Evolutionary conservation across 2,888 invertebrate genomes (phyloP).

Genomic region (Ochlodes sylvanus): DNA sequence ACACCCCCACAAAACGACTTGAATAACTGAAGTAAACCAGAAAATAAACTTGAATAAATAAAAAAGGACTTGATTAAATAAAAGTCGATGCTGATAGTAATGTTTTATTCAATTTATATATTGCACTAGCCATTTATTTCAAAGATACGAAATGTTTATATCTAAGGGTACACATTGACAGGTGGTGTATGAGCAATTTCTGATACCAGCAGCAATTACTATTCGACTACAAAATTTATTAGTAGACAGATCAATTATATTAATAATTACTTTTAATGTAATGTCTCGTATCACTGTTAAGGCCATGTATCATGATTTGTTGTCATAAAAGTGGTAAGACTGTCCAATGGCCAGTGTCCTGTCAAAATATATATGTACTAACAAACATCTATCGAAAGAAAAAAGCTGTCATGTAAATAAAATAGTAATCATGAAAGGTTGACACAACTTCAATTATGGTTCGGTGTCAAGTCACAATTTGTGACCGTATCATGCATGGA

Average conservation of each 20-base stretch:
- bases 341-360: too few relatives aligned
- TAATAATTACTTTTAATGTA: not conserved
- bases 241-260: slow-evolving; percentile 16
- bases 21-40: slow-evolving; percentile 60
- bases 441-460: too few relatives aligned
- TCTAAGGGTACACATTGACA: slow-evolving; percentile 71
- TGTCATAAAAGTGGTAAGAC: not conserved
- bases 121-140: slow-evolving; percentile 65
- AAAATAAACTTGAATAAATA: slow-evolving; percentile 68
- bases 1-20: slow-evolving; percentile 83
- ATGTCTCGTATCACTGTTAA: slow-evolving; percentile 17
- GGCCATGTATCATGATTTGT: slow-evolving; percentile 18
- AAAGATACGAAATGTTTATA: slow-evolving; percentile 53
- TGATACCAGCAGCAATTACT: slow-evolving; percentile 45
- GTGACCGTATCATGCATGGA: too few relatives aligned
- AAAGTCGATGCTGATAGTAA: slow-evolving; percentile 75
- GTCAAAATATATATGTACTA: too few relatives aligned
- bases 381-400: too few relatives aligned
- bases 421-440: too few relatives aligned
- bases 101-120: slow-evolving; percentile 75
- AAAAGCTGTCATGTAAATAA: too few relatives aligned
- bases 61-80: slow-evolving; percentile 78
- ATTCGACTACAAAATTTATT: slow-evolving; percentile 31
- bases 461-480: too few relatives aligned
- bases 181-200: slow-evolving; percentile 84